Evolutionary conservation across 2,113 vertebrate species (phyloP).

Genomic region (Hemiscyllium ocellatum): DNA sequence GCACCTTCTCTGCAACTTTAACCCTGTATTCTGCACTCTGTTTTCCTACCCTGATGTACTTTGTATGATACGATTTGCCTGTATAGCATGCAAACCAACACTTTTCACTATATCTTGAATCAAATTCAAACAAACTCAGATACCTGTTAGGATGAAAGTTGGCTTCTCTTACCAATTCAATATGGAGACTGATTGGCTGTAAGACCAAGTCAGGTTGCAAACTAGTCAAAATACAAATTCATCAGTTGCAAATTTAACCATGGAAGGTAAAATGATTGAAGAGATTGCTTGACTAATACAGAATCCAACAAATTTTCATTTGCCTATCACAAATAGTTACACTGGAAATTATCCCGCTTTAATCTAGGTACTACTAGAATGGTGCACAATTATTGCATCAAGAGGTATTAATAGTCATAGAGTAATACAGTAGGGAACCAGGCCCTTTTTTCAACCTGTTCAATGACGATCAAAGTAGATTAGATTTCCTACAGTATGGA

Average conservation of each 20-base stretch:
- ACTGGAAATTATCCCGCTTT: not conserved
- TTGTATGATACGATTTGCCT: no score
- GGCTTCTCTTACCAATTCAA: not conserved
- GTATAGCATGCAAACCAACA: no score
- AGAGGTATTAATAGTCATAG: not conserved
- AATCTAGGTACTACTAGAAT: not conserved
- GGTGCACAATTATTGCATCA: not conserved
- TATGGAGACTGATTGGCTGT: not conserved
- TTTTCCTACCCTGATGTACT: no score
- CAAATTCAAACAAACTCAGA: no score
- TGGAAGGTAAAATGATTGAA: not conserved
- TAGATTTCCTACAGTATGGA: no score
- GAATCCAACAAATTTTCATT: not conserved
- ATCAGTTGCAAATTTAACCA: not conserved
- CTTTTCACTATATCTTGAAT: no score
- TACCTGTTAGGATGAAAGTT: not conserved
- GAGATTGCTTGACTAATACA: not conserved
- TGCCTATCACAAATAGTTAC: not conserved
- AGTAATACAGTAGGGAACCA: no score
- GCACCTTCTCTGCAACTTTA: no score
- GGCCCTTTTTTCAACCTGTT: no score
- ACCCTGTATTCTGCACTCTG: no score
- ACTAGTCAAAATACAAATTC: not conserved
- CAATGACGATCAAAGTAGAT: no score
- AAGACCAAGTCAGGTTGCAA: not conserved